Evolutionary conservation across 2,888 invertebrate genomes (phyloP).

Genomic region (Gryllus longicercus): DNA sequence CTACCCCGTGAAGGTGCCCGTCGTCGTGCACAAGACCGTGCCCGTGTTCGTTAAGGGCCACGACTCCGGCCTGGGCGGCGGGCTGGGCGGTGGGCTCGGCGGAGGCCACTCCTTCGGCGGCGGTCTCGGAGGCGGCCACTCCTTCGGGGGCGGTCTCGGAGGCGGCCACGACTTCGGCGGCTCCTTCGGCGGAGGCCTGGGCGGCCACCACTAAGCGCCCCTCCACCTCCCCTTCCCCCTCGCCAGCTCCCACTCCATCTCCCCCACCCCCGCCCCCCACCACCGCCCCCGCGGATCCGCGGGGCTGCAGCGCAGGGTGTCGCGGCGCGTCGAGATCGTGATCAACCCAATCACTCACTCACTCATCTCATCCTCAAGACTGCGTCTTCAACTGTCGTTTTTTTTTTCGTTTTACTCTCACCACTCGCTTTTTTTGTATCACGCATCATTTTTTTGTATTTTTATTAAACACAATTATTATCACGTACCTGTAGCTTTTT

Average conservation of each 20-base stretch:
- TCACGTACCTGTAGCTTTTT: too few relatives aligned
- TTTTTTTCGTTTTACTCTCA: slow-evolving; percentile 1
- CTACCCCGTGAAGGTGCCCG: neutral
- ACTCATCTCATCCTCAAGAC: slow-evolving; percentile 1
- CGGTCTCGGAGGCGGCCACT: neutral
- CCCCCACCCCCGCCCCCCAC: neutral
- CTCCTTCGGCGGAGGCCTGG: slow-evolving; percentile 6
- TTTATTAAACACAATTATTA: neutral
- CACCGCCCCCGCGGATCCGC: neutral
- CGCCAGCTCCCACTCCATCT: neutral
- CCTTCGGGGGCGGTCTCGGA: neutral
- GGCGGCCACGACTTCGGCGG: neutral
- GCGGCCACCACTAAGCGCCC: slow-evolving; percentile 25
- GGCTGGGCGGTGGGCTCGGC: neutral
- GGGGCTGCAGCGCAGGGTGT: neutral
- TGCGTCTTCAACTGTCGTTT: slow-evolving; percentile 9
- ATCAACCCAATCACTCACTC: neutral
- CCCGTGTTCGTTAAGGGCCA: neutral
- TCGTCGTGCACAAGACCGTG: neutral
- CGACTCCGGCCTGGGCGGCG: neutral
- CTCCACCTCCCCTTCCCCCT: slow-evolving; percentile 29
- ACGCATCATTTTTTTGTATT: neutral
- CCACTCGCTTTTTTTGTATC: neutral
- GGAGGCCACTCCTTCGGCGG: neutral
- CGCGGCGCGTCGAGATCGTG: neutral